These are phyloP conservation scores for Thecocarcelia acutangulata DNA, from an alignment of 2,888 invertebrate species.

Conservation along the genomic window DNA sequence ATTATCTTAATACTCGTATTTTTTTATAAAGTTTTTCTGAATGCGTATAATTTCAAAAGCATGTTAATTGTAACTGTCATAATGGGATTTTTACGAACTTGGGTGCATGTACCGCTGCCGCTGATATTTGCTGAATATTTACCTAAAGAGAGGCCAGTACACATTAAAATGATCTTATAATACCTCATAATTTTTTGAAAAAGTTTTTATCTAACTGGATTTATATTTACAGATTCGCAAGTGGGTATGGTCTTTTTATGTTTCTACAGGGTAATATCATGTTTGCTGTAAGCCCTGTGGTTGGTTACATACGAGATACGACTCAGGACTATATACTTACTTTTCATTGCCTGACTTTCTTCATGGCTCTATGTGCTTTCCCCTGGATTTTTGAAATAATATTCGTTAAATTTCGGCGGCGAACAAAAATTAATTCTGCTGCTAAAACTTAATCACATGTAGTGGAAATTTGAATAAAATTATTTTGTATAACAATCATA, in stretches of 20 bases:
- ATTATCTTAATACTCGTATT: conserved; percentile 9
- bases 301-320: conserved; percentile 85
- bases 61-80: conserved; percentile 84
- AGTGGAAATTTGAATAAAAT: not conserved
- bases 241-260: conserved; percentile 88
- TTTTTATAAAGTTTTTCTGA: conserved; percentile 82
- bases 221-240: conserved; percentile 83
- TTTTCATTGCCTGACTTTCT: conserved; percentile 86
- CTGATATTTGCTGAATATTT: conserved; percentile 87
- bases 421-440: conserved; percentile 40
- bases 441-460: conserved; percentile 1
- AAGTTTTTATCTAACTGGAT: no score
- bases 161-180: no score
- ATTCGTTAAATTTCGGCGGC: conserved; percentile 74
- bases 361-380: conserved; percentile 86
- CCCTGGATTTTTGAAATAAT: conserved; percentile 86
- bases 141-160: conserved; percentile 83
- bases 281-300: conserved; percentile 86
- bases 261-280: conserved; percentile 87
- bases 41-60: conserved; percentile 82
- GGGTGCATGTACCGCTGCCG: conserved; percentile 87
- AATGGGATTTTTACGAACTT: conserved; percentile 87
- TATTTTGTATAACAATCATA: not conserved
- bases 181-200: no score
- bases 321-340: conserved; percentile 86